Percentiles rank a stretch among this genome's conserved stretches.
Conservation (phyloP, 2,113 vertebrate species). For the Apodemus speciosus region DNA sequence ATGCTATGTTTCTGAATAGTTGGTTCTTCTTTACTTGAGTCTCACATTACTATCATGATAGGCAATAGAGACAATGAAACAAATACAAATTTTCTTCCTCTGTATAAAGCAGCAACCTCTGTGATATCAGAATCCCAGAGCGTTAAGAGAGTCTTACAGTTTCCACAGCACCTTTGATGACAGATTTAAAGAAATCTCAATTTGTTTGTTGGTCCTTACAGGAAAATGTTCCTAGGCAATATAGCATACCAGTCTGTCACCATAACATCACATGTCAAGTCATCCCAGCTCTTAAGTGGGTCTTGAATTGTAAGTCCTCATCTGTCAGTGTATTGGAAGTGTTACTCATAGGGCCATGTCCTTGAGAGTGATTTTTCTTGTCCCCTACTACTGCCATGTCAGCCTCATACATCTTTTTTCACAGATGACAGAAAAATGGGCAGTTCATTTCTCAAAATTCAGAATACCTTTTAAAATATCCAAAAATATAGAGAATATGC, state of each 20-base stretch:
- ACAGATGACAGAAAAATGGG: not conserved
- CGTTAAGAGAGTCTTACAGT: not conserved
- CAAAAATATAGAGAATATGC: not conserved
- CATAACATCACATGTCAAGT: conserved; percentile 57
- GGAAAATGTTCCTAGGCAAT: conserved; percentile 49
- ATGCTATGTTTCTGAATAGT: not conserved
- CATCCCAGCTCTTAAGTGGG: not conserved
- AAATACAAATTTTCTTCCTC: not conserved
- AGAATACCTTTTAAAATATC: not conserved
- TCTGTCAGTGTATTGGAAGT: conserved; percentile 55
- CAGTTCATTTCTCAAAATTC: conserved; percentile 38
- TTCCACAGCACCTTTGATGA: not conserved
- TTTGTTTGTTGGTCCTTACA: conserved; percentile 61
- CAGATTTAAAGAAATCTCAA: conserved; percentile 40
- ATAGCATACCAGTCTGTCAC: conserved; percentile 1
- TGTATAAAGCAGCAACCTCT: not conserved
- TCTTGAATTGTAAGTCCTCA: conserved; percentile 52
- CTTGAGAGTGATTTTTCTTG: conserved; percentile 39
- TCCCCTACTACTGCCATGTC: not conserved
- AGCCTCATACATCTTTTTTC: conserved; percentile 39
- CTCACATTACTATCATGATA: not conserved
- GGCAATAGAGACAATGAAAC: not conserved
- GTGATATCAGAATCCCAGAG: no score
- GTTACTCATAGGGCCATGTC: not conserved
- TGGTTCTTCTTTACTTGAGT: not conserved